Conservation (phyloP, 2,797 vertebrate genomes). For the Botia almorhae region DNA sequence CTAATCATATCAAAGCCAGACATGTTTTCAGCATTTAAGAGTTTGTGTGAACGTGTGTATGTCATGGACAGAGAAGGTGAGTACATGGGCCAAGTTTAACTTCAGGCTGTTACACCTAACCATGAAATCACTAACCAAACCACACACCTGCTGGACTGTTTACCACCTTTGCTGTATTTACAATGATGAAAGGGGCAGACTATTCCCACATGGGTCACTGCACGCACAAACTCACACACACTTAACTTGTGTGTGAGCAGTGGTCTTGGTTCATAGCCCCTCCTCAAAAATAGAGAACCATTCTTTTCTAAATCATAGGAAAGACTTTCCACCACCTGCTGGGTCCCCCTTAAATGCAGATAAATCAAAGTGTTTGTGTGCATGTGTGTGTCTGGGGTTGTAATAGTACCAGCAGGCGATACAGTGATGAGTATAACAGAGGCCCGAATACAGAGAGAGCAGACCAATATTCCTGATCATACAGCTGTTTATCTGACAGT, state of each 20-base stretch:
- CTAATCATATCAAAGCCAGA: constrained; percentile 3
- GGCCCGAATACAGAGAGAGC: background rate
- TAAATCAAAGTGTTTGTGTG: constrained; percentile 32
- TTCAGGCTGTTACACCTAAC: constrained; percentile 4
- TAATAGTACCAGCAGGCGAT: constrained; percentile 10
- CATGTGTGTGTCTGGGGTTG: constrained; percentile 1
- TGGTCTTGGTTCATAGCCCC: constrained; percentile 7
- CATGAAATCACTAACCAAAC: background rate
- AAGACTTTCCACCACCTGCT: constrained; percentile 31
- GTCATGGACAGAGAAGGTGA: constrained; percentile 4
- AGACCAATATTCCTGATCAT: background rate
- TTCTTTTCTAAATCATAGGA: constrained; percentile 17
- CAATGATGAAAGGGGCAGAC: constrained; percentile 2
- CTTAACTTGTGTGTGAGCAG: background rate
- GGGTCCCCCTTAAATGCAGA: background rate
- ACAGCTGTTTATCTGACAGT: background rate
- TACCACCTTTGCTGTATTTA: constrained; percentile 15
- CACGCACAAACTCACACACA: background rate
- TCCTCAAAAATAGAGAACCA: constrained; percentile 9
- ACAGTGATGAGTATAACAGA: constrained; percentile 41
- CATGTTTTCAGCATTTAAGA: background rate
- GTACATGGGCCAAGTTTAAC: constrained; percentile 1
- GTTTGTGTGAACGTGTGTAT: background rate
- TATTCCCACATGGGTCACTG: constrained; percentile 2
- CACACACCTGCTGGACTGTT: background rate